Evolutionary conservation across 1,140 invertebrate species (phyloP).

Genomic region (Harlomillsia oculata): DNA sequence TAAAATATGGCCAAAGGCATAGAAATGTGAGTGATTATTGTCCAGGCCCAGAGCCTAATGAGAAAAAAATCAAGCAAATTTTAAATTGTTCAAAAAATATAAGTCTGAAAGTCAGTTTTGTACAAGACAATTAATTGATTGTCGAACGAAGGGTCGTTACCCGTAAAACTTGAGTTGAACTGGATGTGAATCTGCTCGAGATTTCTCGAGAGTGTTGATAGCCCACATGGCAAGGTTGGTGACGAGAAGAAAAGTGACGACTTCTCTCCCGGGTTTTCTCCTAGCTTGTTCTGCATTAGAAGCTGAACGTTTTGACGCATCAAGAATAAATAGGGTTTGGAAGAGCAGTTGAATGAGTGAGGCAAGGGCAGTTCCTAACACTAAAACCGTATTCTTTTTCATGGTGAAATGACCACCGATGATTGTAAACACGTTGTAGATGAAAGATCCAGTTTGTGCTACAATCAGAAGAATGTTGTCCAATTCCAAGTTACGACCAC

Average conservation of each 20-base stretch:
- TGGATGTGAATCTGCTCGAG: slow-evolving; percentile 65
- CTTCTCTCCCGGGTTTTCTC: slow-evolving; percentile 67
- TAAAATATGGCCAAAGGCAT: slow-evolving; percentile 55
- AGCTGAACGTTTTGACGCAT: slow-evolving; percentile 60
- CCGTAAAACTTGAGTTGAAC: slow-evolving; percentile 69
- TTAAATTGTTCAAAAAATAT: not conserved
- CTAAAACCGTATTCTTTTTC: slow-evolving; percentile 61
- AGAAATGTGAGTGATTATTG: slow-evolving; percentile 49
- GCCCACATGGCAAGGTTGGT: slow-evolving; percentile 76
- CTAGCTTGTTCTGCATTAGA: slow-evolving; percentile 50
- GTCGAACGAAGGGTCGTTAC: slow-evolving; percentile 31
- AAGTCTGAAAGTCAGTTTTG: not conserved
- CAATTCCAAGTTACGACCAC: slow-evolving; percentile 53
- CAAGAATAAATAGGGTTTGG: slow-evolving; percentile 59
- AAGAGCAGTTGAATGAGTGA: slow-evolving; percentile 38
- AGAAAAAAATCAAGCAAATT: not conserved
- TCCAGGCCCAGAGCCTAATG: slow-evolving; percentile 45
- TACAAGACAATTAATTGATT: not conserved
- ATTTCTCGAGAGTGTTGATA: slow-evolving; percentile 72
- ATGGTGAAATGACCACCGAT: slow-evolving; percentile 58
- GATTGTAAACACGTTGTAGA: slow-evolving; percentile 78
- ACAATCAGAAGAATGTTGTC: slow-evolving; percentile 76
- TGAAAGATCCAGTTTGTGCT: slow-evolving; percentile 76
- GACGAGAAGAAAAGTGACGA: slow-evolving; percentile 71
- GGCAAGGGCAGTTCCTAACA: slow-evolving; percentile 54